Evolutionary conservation across 2,888 invertebrate genomes (phyloP), one percentile per base, ranked within the genome.

Genomic region (Tipula helvola): DNA sequence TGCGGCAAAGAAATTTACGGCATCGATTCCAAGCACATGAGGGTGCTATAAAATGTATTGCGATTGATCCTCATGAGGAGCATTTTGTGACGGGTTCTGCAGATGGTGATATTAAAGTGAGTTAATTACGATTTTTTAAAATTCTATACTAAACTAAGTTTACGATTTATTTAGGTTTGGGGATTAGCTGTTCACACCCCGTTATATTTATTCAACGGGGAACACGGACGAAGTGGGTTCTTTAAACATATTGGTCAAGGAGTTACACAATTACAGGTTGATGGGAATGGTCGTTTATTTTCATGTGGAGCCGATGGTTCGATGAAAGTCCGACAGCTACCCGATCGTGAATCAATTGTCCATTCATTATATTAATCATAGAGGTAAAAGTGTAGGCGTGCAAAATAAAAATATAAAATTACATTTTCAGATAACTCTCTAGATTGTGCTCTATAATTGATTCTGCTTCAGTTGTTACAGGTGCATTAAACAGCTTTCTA

Each of bases 271-370:
- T 93, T 99, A 88, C 96, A 97, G 90, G 95, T 99, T 88, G 99
- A 99, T 91, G 94, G 96, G 83, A 95, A 95, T 88, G 96, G 96
- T 39, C 95, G 99, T 86, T 93, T 99, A 89, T 99, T 98, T 93
- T 99, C 99, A 5, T 99, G 99, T 92, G 99, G 99, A 87, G 98
- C 98, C 86, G 99, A 99, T 93, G 99, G 99, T 89, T 98, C 99
- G 86, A 97, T 99, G 96, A 99, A 99, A 93, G 97, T 99, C 88
- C 94, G 99, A 88, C 96, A 97, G 91, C 93, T 99, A 89, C 97
- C 98, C 18, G 97, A 98, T 90, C 94, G 96, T 88, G 95, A 95
- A 89, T 92, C 92, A 88, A 92, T 93, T 89, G 93, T 93, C 87
- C 93, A 93, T 89, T 91, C 93, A 87, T 90, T 93, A 89, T 93